A percentile compares a stretch with the other conserved stretches of the same genome.
phyloP scores from a whole-genome alignment of 2,113 vertebrate species.

The Aspiorhynchus laticeps region DNA sequence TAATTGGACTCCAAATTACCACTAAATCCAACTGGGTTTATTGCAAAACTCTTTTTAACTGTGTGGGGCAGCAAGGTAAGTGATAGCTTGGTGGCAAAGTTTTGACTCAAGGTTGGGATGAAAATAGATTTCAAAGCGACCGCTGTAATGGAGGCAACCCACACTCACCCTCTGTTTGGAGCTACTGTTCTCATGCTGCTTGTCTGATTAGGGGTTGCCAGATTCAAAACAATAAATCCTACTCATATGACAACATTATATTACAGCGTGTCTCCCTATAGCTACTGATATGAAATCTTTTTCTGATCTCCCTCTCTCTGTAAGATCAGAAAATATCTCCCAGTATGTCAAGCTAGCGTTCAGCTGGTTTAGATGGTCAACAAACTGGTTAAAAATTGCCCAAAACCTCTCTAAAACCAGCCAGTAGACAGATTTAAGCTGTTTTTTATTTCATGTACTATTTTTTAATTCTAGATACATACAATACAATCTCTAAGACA shows the following conservation, averaged over 20 bases:
- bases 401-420: background rate
- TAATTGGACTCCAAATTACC: background rate
- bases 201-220: constrained; percentile 40
- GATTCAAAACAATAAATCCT: constrained; percentile 45
- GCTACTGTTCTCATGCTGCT: constrained; percentile 3
- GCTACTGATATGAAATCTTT: background rate
- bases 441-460: background rate
- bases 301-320: background rate
- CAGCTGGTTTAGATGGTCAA: background rate
- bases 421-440: background rate
- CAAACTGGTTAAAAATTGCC: background rate
- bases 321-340: background rate
- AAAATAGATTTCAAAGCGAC: constrained; percentile 43
- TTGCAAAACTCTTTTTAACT: background rate
- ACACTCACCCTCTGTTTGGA: constrained; percentile 19
- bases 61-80: background rate
- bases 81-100: background rate
- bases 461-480: background rate
- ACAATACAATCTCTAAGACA: too few species aligned
- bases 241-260: constrained; percentile 11
- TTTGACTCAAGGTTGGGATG: constrained; percentile 43
- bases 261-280: constrained; percentile 1
- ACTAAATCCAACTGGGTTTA: background rate
- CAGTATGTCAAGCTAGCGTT: background rate
- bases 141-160: constrained; percentile 37